Evolutionary conservation across 1,140 invertebrate genomes (phyloP), one percentile per base, ranked within the genome.

Genomic region (Tachypleus tridentatus): DNA sequence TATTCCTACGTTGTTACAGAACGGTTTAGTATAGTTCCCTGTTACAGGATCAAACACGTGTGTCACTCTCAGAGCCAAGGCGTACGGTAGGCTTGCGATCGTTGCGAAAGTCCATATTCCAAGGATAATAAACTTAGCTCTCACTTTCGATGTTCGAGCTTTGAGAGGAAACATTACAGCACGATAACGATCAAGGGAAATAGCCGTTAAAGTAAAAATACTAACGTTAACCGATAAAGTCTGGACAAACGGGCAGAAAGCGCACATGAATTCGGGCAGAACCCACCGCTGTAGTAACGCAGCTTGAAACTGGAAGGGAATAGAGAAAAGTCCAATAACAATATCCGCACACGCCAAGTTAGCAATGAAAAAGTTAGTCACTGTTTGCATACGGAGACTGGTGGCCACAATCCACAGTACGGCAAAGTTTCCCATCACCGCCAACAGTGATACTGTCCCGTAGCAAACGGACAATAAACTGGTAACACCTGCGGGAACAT

Each of bases 311-410:
- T 88, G 87, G 70, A 91, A 91, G 3, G 90, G 90, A 9, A 93
- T 84, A 72, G 89, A 91, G 65, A 93, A 84, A 2, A 91, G 69
- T 0, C 88, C 86, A 82, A 96, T 92, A 73, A 96, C 80, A 65
- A 96, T 86, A 76, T 97, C 93, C 2, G 91, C 91, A 1, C 93
- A 80, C 1, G 92, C 91, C 66, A 96, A 78, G 74, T 95, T 96
- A 47, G 93, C 88, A 70, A 97, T 91, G 76, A 95, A 92, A 73
- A 89, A 89, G 77, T 95, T 95, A 3, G 91, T 95, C 4, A 93
- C 88, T 0, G 89, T 93, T 51, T 89, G 79, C 89, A 97, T 93
- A 3, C 83, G 81, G 56, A 85, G 85, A 74, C 92, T 91, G 49
- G 86, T 80, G 70, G 87, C 87, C 2, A 97, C 90, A 0, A 91